Percentiles rank a stretch among this genome's conserved stretches.
These are phyloP conservation scores for Nowickia ferox DNA, from an alignment of 2,888 invertebrate genomes.

Conservation along the genomic window DNA sequence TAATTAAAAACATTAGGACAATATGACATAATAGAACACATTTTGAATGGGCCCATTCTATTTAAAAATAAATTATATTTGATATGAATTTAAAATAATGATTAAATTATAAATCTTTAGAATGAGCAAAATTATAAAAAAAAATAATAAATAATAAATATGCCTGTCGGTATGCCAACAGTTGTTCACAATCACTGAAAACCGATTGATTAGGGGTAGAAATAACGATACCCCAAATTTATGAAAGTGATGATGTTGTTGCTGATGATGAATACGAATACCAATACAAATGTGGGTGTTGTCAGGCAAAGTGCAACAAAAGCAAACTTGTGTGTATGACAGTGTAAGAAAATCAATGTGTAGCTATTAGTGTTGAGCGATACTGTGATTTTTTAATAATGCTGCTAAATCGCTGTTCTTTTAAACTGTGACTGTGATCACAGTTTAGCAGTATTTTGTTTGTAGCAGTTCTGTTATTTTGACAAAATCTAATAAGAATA, in stretches of 20 bases:
- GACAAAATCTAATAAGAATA: no score
- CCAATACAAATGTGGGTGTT: background rate
- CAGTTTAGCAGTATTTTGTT: no score
- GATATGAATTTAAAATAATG: constrained; percentile 14
- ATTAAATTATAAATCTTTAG: constrained; percentile 6
- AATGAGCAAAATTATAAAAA: background rate
- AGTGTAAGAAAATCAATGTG: background rate
- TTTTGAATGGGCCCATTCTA: background rate
- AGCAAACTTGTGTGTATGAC: background rate
- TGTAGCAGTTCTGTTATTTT: no score
- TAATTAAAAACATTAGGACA: no score
- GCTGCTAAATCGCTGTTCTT: no score
- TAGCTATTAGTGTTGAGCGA: no score
- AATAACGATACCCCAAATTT: background rate
- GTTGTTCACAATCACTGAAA: background rate
- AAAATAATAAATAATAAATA: background rate
- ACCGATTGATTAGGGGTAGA: background rate
- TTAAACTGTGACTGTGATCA: no score
- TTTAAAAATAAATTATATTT: background rate
- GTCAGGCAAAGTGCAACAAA: background rate
- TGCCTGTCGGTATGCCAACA: background rate
- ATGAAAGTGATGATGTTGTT: background rate
- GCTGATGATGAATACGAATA: background rate
- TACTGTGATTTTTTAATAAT: no score
- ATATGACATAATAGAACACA: no score